These are phyloP conservation scores for Perizoma affinitatum DNA, from an alignment of 2,888 invertebrate species.

Conservation along the genomic window DNA sequence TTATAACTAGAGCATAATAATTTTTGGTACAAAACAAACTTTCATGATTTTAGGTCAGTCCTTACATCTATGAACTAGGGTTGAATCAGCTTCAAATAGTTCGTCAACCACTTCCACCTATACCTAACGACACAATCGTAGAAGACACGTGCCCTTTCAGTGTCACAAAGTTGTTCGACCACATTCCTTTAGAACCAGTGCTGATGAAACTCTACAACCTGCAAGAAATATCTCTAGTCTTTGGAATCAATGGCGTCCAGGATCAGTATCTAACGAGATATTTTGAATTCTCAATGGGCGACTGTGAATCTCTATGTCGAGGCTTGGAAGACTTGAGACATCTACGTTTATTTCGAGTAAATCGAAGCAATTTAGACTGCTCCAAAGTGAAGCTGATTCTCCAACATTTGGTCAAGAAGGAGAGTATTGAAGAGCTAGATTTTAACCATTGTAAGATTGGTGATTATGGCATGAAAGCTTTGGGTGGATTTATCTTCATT, in stretches of 20 bases:
- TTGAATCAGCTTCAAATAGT: slow-evolving; percentile 82
- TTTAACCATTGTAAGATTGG: slow-evolving; percentile 87
- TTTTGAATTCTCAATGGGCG: slow-evolving; percentile 85
- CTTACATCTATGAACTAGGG: slow-evolving; percentile 77
- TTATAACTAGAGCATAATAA: no score
- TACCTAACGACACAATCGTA: slow-evolving; percentile 55
- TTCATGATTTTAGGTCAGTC: slow-evolving; percentile 61
- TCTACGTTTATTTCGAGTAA: slow-evolving; percentile 82
- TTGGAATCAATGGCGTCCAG: slow-evolving; percentile 73
- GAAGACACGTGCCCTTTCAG: slow-evolving; percentile 70
- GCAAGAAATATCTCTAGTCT: slow-evolving; percentile 74
- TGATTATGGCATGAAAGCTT: slow-evolving; percentile 85
- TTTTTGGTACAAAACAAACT: no score
- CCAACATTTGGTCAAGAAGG: slow-evolving; percentile 77
- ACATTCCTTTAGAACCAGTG: slow-evolving; percentile 84
- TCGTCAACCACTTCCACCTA: slow-evolving; percentile 72
- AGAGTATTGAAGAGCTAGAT: slow-evolving; percentile 83
- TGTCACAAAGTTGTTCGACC: slow-evolving; percentile 75
- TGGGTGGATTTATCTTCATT: slow-evolving; percentile 82
- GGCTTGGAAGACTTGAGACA: slow-evolving; percentile 74
- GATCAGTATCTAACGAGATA: slow-evolving; percentile 83
- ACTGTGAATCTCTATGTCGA: slow-evolving; percentile 83
- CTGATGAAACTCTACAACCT: slow-evolving; percentile 80
- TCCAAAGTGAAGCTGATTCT: slow-evolving; percentile 84
- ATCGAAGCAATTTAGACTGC: slow-evolving; percentile 85